Evolutionary conservation across 1,140 invertebrate genomes (phyloP).

Genomic region (Lucilia sericata): DNA sequence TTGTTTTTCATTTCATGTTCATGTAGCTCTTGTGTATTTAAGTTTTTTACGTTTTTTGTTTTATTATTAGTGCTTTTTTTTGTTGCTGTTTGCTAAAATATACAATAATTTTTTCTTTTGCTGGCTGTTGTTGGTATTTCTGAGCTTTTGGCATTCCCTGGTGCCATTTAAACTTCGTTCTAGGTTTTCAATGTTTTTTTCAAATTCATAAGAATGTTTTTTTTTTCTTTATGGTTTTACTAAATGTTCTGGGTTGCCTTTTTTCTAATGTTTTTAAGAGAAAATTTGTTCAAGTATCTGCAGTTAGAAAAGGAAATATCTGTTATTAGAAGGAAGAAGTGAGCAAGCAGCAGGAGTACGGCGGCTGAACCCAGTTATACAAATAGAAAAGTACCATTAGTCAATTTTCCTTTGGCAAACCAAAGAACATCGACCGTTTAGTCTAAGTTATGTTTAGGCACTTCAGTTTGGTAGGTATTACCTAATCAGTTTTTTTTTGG

Average conservation of each 20-base stretch:
- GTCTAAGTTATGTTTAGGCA: too few relatives aligned
- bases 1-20: slow-evolving; percentile 16
- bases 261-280: too few relatives aligned
- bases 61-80: not conserved
- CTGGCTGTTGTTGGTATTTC: slow-evolving; percentile 15
- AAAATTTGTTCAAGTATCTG: too few relatives aligned
- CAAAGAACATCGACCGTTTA: not conserved
- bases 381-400: not conserved
- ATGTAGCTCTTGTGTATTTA: slow-evolving; percentile 7
- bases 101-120: not conserved
- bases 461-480: too few relatives aligned
- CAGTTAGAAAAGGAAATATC: too few relatives aligned
- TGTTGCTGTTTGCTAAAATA: not conserved
- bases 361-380: too few relatives aligned
- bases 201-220: slow-evolving; percentile 9
- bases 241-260: not conserved
- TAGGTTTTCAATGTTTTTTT: not conserved
- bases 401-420: not conserved
- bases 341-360: too few relatives aligned
- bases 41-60: slow-evolving; percentile 12
- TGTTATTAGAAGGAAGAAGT: too few relatives aligned
- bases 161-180: slow-evolving; percentile 36
- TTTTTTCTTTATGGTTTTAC: not conserved
- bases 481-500: too few relatives aligned
- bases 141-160: slow-evolving; percentile 42